phyloP scores from a whole-genome alignment of 1,140 invertebrate genomes.

The Battus philenor region DNA sequence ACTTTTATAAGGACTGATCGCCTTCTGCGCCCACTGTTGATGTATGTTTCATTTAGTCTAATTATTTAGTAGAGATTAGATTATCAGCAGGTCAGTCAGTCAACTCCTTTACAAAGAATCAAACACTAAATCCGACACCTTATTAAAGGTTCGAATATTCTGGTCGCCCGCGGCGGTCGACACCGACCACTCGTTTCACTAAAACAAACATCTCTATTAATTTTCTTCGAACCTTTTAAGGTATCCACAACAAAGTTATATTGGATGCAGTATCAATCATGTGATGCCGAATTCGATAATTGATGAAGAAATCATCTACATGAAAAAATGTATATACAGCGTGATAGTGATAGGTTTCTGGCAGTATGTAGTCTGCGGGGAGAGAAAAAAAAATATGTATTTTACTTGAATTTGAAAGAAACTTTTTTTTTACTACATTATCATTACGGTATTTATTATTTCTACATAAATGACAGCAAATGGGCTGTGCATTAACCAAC shows the following conservation, averaged over 20 bases:
- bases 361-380: too few relatives aligned
- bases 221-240: constrained; percentile 39
- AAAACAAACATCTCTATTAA: constrained; percentile 72
- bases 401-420: too few relatives aligned
- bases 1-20: too few relatives aligned
- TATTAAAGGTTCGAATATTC: constrained; percentile 51
- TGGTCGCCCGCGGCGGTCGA: constrained; percentile 54
- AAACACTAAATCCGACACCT: constrained; percentile 53
- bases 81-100: not conserved
- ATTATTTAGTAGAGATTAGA: not conserved
- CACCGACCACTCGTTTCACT: constrained; percentile 25
- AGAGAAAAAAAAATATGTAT: too few relatives aligned
- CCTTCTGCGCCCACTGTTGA: too few relatives aligned
- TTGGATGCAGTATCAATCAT: constrained; percentile 56
- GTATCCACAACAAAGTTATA: constrained; percentile 36
- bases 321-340: too few relatives aligned
- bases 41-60: too few relatives aligned
- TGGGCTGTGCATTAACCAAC: too few relatives aligned
- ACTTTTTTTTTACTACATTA: too few relatives aligned
- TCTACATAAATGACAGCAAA: too few relatives aligned
- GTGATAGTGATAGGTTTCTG: too few relatives aligned
- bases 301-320: constrained; percentile 43
- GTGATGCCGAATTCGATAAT: constrained; percentile 42
- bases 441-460: too few relatives aligned
- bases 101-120: constrained; percentile 29